Evolutionary conservation across 2,888 invertebrate species (phyloP).

Genomic region (Slavum lentiscoides): DNA sequence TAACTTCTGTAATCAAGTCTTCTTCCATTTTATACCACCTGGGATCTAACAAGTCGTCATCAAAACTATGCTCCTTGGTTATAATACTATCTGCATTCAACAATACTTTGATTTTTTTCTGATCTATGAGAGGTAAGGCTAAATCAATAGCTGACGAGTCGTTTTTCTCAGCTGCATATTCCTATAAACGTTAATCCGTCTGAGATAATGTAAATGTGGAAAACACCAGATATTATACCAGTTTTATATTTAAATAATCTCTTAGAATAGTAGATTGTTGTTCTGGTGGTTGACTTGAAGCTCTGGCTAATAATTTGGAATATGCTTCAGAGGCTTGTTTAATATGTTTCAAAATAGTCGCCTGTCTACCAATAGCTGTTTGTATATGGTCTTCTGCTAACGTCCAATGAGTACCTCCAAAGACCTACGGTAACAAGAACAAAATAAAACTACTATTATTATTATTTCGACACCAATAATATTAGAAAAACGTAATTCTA

Average conservation of each 20-base stretch:
- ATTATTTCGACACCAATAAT: not conserved
- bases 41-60: slow-evolving; percentile 26
- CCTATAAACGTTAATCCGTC: slow-evolving; percentile 23
- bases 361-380: slow-evolving; percentile 89
- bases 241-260: slow-evolving; percentile 84
- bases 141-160: slow-evolving; percentile 27
- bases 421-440: slow-evolving; percentile 64
- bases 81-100: slow-evolving; percentile 50
- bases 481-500: slow-evolving; percentile 56
- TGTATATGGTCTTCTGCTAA: slow-evolving; percentile 94
- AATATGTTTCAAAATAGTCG: slow-evolving; percentile 75
- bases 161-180: slow-evolving; percentile 40
- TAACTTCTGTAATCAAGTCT: slow-evolving; percentile 72
- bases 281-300: slow-evolving; percentile 70
- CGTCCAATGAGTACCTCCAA: slow-evolving; percentile 80
- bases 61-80: slow-evolving; percentile 42
- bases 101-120: slow-evolving; percentile 47
- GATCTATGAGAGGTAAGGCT: slow-evolving; percentile 34
- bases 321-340: slow-evolving; percentile 75
- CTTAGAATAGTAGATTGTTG: slow-evolving; percentile 82
- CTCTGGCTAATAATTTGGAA: slow-evolving; percentile 73
- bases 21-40: slow-evolving; percentile 79
- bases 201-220: slow-evolving; percentile 28
- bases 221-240: slow-evolving; percentile 64
- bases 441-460: not conserved